Evolutionary conservation across 2,888 invertebrate genomes (phyloP).

Genomic region (Caenorhabditis macrosperma): DNA sequence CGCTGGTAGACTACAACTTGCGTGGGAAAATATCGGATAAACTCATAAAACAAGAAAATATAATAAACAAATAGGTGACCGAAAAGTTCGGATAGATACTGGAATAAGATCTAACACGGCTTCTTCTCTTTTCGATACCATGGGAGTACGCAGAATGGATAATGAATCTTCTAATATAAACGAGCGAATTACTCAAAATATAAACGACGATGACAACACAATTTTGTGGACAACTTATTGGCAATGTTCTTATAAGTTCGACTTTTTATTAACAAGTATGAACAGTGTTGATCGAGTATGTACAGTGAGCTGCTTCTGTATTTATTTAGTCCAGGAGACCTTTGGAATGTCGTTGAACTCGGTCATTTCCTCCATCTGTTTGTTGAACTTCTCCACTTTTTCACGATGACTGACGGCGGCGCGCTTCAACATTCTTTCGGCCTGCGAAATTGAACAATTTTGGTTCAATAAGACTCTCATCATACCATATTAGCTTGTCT

Average conservation of each 20-base stretch:
- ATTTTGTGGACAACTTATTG: no score
- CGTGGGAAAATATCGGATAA: conserved; percentile 1
- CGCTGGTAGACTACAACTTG: background rate
- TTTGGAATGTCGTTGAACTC: conserved; percentile 81
- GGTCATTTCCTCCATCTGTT: conserved; percentile 79
- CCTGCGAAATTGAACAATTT: no score
- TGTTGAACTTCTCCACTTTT: conserved; percentile 79
- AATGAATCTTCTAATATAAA: no score
- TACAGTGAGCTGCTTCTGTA: conserved; percentile 5
- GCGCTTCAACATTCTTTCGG: conserved; percentile 73
- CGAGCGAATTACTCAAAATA: no score
- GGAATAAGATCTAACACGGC: background rate
- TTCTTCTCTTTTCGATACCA: background rate
- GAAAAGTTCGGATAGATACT: background rate
- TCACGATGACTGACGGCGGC: conserved; percentile 77
- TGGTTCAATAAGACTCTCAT: no score
- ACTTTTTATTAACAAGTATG: conserved; percentile 28
- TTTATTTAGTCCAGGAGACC: conserved; percentile 80
- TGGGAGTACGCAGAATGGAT: no score
- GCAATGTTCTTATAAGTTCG: no score
- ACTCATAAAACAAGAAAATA: background rate
- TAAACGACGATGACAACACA: background rate
- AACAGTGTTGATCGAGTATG: conserved; percentile 15
- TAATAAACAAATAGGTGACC: background rate
- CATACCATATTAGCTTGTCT: conserved; percentile 74